Evolutionary conservation across 2,113 vertebrate genomes (phyloP), one percentile per base, ranked within the genome.

Genomic region (Vulpes ferrilata): DNA sequence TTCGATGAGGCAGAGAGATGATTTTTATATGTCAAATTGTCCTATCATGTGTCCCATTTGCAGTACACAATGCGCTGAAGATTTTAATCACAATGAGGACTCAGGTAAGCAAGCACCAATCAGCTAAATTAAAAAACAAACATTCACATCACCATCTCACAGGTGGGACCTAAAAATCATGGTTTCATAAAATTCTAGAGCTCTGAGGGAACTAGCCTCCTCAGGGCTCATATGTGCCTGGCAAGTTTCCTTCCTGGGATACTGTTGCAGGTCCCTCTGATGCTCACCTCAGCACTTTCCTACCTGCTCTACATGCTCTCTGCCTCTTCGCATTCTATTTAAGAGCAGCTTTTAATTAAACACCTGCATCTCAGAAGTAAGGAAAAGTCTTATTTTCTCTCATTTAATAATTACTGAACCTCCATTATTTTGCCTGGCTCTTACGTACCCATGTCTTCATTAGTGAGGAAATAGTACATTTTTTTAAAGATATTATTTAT

Each of bases 291-390:
- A 32, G 43, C 38, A 43, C 19, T 8, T 20, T 3, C 5, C 12
- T 60, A 35, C 30, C 62, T 4, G 20, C 0, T 1, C 7, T 5
- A 12, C 1, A 1, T 0, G 1, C 7, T 11, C 22, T 60, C 35
- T 5, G 48, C 8, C 7, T 0, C 27, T 48, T 20, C 32, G 11
- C 13, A 15, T 32, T 59, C 51, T 11, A 35, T 5, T 25, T 48
- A 1, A 53, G 57, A 92, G 35, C 62, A 27, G 43, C 11, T 20
- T 59, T 59, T 6, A 27, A 38, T n/a, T 43, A 67, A 92, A 65
- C 20, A 59, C 4, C 5, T 0, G 30, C 12, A 32, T 15, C 51
- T 11, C 5, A 3, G 84, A 22, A 62, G 73, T 83, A 9, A 89
- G 76, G 43, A 32, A 74, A 55, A 53, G 5, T 15, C 15, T 65